Percentiles rank a stretch among this genome's conserved stretches.
These are phyloP conservation scores for Athripsodes cinereus DNA, from an alignment of 2,888 invertebrate species.

Conservation along the genomic window DNA sequence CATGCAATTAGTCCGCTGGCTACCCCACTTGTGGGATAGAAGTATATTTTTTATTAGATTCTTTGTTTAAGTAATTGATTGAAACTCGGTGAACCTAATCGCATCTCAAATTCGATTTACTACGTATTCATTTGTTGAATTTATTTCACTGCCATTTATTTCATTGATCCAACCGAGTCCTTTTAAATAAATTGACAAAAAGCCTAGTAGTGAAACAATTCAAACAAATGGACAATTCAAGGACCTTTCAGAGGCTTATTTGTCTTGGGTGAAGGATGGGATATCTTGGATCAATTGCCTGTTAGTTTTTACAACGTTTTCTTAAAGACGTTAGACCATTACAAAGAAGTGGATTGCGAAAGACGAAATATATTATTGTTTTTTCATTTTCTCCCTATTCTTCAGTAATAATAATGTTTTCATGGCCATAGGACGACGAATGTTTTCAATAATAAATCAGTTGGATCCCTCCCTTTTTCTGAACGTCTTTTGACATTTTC, in stretches of 20 bases:
- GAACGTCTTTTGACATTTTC: no score
- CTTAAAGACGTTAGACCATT: slow-evolving; percentile 1
- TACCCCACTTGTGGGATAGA: no score
- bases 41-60: no score
- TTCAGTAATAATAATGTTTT: not conserved
- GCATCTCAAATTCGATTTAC: no score
- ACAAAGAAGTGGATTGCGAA: not conserved
- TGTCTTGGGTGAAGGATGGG: not conserved
- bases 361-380: not conserved
- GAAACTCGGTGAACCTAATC: no score
- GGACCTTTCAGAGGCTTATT: not conserved
- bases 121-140: no score
- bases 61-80: no score
- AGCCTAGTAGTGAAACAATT: not conserved
- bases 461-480: no score
- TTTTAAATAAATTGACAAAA: not conserved
- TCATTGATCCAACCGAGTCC: no score
- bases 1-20: no score
- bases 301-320: not conserved
- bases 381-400: not conserved
- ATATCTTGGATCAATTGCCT: not conserved
- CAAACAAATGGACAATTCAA: slow-evolving; percentile 1
- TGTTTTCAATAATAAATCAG: slow-evolving; percentile 1
- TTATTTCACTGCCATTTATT: no score
- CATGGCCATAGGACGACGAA: not conserved